Percentiles rank a stretch among this genome's conserved stretches.
These are phyloP conservation scores for Lagocephalus sceleratus DNA, from an alignment of 2,797 vertebrate genomes.

Conservation along the genomic window DNA sequence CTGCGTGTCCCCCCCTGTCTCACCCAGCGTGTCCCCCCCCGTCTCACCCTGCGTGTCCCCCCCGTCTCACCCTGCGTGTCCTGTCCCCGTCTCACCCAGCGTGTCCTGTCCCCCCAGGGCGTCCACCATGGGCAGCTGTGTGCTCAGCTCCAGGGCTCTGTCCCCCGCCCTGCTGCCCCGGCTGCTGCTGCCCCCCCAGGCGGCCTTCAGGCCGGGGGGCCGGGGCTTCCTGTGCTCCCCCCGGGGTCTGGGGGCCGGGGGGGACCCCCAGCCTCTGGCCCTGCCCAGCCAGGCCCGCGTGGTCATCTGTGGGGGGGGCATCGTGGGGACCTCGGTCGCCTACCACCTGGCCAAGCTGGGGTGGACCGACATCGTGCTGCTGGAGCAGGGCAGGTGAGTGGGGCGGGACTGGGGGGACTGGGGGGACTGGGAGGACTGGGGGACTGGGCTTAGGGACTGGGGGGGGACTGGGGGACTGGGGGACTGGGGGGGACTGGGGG, in stretches of 20 bases:
- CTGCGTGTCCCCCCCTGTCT: no score
- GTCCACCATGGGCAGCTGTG: slow-evolving; percentile 71
- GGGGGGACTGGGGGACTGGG: no score
- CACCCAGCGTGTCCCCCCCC: no score
- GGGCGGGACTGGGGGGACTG: no score
- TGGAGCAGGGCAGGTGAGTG: slow-evolving; percentile 98
- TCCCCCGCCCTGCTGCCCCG: slow-evolving; percentile 78
- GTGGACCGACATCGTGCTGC: slow-evolving; percentile 89
- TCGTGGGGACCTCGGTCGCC: slow-evolving; percentile 91
- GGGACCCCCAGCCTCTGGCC: slow-evolving; percentile 61
- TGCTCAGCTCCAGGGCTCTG: slow-evolving; percentile 73
- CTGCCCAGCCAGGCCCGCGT: slow-evolving; percentile 87
- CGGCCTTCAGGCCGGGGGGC: slow-evolving; percentile 55
- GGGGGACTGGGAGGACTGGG: no score
- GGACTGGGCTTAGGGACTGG: no score
- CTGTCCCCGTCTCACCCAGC: no score
- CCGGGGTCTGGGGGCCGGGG: slow-evolving; percentile 46
- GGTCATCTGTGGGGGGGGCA: slow-evolving; percentile 93
- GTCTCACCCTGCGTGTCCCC: no score
- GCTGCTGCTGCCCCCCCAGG: slow-evolving; percentile 66
- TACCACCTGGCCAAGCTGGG: slow-evolving; percentile 95
- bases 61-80: no score
- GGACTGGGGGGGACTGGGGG: no score
- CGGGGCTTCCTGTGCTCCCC: slow-evolving; percentile 54
- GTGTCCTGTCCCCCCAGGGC: no score